phyloP scores from a whole-genome alignment of 1,140 invertebrate genomes.

The Drosophila lowei region DNA sequence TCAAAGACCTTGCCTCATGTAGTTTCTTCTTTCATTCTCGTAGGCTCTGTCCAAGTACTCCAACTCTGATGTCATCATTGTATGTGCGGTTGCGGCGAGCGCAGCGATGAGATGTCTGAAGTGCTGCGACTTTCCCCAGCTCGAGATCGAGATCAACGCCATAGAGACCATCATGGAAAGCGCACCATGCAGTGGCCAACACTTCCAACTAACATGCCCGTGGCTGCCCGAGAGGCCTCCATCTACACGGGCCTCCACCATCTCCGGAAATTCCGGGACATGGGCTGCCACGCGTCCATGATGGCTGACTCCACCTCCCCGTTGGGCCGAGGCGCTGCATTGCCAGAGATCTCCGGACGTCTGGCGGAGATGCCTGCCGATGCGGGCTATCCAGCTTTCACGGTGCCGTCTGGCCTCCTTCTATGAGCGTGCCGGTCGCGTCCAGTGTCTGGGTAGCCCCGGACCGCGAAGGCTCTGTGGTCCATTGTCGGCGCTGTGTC shows the following conservation, averaged over 20 bases:
- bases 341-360: constrained; percentile 99
- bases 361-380: constrained; percentile 99
- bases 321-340: constrained; percentile 99
- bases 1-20: no score
- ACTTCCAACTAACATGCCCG: constrained; percentile 99
- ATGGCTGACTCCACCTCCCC: constrained; percentile 99
- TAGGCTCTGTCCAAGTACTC: constrained; percentile 98
- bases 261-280: constrained; percentile 99
- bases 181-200: constrained; percentile 98
- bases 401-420: constrained; percentile 99
- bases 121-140: constrained; percentile 99
- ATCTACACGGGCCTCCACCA: constrained; percentile 99
- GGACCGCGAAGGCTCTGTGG: constrained; percentile 98
- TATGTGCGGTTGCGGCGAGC: constrained; percentile 99
- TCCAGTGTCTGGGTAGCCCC: constrained; percentile 99
- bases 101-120: constrained; percentile 94
- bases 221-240: constrained; percentile 99
- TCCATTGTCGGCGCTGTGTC: constrained; percentile 99
- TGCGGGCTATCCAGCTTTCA: constrained; percentile 99
- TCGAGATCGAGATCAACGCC: constrained; percentile 98
- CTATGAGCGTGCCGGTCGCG: constrained; percentile 99
- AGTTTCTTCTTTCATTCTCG: constrained; percentile 7
- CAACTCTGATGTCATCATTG: constrained; percentile 99
- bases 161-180: constrained; percentile 99
- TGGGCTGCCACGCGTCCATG: constrained; percentile 99